Evolutionary conservation across 2,797 vertebrate species (phyloP).

Genomic region (Mormyrops attenuatus): DNA sequence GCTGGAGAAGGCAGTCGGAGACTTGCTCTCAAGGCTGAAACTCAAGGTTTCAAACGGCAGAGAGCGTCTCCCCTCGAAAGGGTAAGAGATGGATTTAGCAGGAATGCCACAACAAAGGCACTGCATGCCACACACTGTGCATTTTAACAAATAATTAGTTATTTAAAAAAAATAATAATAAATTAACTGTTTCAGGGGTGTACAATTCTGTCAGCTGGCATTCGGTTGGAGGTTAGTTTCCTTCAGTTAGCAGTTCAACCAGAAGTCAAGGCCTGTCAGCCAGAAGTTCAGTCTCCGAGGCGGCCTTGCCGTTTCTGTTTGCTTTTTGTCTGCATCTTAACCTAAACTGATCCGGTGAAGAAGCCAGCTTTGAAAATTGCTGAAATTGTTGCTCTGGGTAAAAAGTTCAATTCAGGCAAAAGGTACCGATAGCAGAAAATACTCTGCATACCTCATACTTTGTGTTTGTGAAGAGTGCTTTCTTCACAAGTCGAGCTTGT

Average conservation of each 20-base stretch:
- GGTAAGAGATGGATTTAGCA: not conserved
- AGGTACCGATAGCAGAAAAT: not conserved
- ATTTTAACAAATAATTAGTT: not conserved
- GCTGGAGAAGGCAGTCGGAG: not conserved
- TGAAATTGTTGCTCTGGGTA: slow-evolving; percentile 10
- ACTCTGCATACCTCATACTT: not conserved
- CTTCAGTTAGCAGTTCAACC: not conserved
- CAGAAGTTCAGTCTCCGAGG: not conserved
- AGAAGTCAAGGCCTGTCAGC: not conserved
- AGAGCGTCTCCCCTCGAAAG: not conserved
- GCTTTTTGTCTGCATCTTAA: not conserved
- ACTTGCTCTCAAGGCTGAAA: not conserved
- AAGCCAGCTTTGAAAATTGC: not conserved
- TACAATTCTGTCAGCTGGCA: not conserved
- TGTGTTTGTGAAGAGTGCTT: not conserved
- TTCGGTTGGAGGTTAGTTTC: not conserved
- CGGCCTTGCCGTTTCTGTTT: not conserved
- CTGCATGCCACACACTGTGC: not conserved
- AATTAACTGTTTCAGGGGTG: not conserved
- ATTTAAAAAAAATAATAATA: not conserved
- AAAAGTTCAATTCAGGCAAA: not conserved
- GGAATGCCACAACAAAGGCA: not conserved
- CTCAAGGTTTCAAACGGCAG: not conserved
- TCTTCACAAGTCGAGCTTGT: not conserved
- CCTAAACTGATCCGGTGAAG: not conserved